Evolutionary conservation across 1,140 invertebrate genomes (phyloP).

Genomic region (Oedothorax gibbosus): DNA sequence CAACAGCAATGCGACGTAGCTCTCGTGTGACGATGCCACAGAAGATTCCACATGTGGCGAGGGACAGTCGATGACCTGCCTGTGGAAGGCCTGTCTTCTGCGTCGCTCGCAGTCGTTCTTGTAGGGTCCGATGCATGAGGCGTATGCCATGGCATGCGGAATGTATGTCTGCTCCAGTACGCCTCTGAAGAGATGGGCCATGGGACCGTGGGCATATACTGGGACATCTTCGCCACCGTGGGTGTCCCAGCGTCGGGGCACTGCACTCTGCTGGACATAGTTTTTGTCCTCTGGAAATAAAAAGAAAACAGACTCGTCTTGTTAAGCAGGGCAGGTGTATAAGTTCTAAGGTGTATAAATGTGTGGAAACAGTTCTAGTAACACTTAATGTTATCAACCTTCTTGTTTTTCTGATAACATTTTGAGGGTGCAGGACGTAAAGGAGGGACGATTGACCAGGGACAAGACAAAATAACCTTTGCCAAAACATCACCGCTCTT

Average conservation of each 20-base stretch:
- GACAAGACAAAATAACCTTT: too few relatives aligned
- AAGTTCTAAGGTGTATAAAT: too few relatives aligned
- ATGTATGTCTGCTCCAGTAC: conserved; percentile 93
- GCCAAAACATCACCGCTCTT: too few relatives aligned
- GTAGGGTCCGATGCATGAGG: conserved; percentile 68
- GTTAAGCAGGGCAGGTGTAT: too few relatives aligned
- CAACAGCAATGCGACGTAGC: background rate
- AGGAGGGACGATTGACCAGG: too few relatives aligned
- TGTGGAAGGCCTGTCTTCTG: background rate
- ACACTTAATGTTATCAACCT: too few relatives aligned
- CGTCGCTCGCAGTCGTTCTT: conserved; percentile 43
- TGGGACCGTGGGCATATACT: conserved; percentile 76
- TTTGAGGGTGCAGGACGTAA: too few relatives aligned
- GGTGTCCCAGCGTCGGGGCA: conserved; percentile 63
- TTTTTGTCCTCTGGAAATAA: conserved; percentile 57
- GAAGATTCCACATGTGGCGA: conserved; percentile 35
- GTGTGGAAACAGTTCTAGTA: too few relatives aligned
- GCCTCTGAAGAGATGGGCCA: conserved; percentile 87
- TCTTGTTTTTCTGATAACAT: too few relatives aligned
- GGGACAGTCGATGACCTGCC: conserved; percentile 40
- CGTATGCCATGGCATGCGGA: conserved; percentile 81
- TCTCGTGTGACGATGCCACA: background rate
- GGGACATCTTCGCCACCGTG: conserved; percentile 86
- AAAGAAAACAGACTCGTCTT: too few relatives aligned
- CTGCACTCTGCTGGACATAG: conserved; percentile 54